Evolutionary conservation across 2,113 vertebrate species (phyloP).

Genomic region (Gnathonemus longibarbis): DNA sequence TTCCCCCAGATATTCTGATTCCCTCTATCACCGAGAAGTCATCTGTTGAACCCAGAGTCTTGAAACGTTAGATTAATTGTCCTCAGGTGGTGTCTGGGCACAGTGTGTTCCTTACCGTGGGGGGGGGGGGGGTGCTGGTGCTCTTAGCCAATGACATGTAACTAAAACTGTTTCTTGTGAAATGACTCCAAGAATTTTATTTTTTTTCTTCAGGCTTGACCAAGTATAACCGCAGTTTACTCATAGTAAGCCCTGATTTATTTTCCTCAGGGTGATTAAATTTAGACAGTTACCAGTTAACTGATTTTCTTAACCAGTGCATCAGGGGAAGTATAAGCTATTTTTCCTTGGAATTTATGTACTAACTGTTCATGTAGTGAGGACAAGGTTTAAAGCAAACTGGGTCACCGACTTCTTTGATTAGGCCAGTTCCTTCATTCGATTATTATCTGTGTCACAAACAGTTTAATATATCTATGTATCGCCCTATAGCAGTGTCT

Average conservation of each 20-base stretch:
- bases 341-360: background rate
- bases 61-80: conserved; percentile 2
- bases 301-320: background rate
- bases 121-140: background rate
- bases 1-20: background rate
- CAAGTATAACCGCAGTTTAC: background rate
- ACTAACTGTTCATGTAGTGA: background rate
- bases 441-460: background rate
- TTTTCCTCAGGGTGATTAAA: background rate
- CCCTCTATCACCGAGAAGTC: background rate
- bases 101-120: background rate
- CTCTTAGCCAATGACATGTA: background rate
- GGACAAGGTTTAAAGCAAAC: background rate
- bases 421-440: background rate
- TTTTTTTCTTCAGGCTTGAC: conserved; percentile 11
- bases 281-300: background rate
- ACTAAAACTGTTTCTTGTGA: conserved; percentile 13
- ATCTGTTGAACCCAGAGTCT: background rate
- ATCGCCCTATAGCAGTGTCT: background rate
- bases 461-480: background rate
- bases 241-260: conserved; percentile 9
- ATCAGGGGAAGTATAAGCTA: background rate
- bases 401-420: background rate
- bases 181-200: conserved; percentile 2
- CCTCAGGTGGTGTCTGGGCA: conserved; percentile 12